These are phyloP conservation scores for Drosophila truncata DNA, from an alignment of 1,140 invertebrate species.

Conservation along the genomic window DNA sequence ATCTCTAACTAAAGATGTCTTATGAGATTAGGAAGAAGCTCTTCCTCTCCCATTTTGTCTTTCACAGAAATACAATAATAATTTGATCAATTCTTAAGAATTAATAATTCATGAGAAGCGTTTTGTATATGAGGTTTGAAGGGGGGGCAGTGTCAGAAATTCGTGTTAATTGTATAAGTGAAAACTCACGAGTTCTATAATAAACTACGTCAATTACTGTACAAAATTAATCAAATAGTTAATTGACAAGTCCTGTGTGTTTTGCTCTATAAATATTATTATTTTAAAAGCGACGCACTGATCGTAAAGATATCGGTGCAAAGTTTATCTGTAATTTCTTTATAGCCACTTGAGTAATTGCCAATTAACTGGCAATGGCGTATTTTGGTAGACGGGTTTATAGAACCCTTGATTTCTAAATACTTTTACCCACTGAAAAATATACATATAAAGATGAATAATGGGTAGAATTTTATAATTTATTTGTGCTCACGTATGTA, in stretches of 20 bases:
- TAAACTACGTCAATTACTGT: slow-evolving; percentile 50
- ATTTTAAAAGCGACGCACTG: slow-evolving; percentile 8
- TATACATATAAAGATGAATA: slow-evolving; percentile 10
- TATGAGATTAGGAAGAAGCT: slow-evolving; percentile 37
- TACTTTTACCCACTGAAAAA: not conserved
- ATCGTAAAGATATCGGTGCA: slow-evolving; percentile 36
- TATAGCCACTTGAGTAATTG: slow-evolving; percentile 24
- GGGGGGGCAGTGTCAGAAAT: not conserved
- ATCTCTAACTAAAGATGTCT: slow-evolving; percentile 3
- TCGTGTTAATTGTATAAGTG: slow-evolving; percentile 39
- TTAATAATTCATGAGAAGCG: slow-evolving; percentile 27
- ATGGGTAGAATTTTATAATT: not conserved
- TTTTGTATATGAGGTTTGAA: not conserved
- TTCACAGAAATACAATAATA: not conserved
- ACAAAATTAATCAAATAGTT: slow-evolving; percentile 22
- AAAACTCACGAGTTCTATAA: slow-evolving; percentile 32
- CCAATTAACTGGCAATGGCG: slow-evolving; percentile 33
- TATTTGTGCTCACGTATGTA: slow-evolving; percentile 8
- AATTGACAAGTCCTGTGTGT: slow-evolving; percentile 23
- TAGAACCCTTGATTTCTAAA: slow-evolving; percentile 30
- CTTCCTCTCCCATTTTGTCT: not conserved
- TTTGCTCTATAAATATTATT: not conserved
- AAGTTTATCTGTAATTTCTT: slow-evolving; percentile 41
- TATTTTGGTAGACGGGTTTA: slow-evolving; percentile 39
- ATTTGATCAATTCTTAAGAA: slow-evolving; percentile 8